Conservation (phyloP, 2,888 invertebrate species). For the Drosophila buzzatii region DNA sequence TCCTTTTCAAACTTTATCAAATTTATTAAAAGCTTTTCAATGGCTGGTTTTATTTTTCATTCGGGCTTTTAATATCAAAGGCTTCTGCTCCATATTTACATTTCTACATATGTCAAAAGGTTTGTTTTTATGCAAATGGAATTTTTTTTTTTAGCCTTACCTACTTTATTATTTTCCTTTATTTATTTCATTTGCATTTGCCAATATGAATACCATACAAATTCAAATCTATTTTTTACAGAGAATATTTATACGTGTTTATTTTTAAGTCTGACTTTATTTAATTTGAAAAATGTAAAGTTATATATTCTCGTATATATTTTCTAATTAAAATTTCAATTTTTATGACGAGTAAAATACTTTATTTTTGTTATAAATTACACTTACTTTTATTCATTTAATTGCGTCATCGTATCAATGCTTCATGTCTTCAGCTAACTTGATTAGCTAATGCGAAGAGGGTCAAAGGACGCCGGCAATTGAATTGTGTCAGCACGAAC, state of each 20-base stretch:
- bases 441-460: background rate
- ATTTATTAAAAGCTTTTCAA: conserved; percentile 30
- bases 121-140: conserved; percentile 63
- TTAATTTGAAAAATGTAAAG: background rate
- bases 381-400: background rate
- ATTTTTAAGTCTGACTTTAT: background rate
- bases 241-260: background rate
- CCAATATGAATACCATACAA: conserved; percentile 8
- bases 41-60: conserved; percentile 15
- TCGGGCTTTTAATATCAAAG: conserved; percentile 16
- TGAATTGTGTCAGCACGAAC: background rate
- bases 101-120: conserved; percentile 17
- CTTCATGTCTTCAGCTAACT: background rate
- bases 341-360: background rate
- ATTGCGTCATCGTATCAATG: background rate
- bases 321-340: background rate
- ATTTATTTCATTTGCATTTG: conserved; percentile 23
- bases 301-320: background rate
- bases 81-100: conserved; percentile 27
- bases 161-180: background rate
- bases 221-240: background rate
- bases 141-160: conserved; percentile 31
- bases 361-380: background rate
- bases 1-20: conserved; percentile 11
- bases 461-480: background rate